A percentile compares a stretch with the other conserved stretches of the same genome.
phyloP scores from a whole-genome alignment of 2,113 vertebrate species.

The Anser cygnoides region DNA sequence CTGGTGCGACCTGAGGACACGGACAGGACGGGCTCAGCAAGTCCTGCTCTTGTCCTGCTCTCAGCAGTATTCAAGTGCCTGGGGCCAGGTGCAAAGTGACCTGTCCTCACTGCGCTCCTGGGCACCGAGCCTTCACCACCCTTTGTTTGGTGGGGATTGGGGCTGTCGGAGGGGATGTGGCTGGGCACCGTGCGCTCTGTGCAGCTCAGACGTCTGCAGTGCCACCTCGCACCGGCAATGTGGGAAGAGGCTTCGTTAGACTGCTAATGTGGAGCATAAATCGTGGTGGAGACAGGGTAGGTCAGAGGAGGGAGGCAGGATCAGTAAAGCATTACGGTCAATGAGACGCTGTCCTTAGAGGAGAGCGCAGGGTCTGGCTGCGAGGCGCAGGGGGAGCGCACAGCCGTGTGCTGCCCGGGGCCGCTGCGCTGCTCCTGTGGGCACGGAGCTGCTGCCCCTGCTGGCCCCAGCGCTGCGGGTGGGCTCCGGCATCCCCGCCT shows the following conservation, averaged over 20 bases:
- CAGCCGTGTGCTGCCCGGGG: not conserved
- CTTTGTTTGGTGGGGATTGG: not conserved
- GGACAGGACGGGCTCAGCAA: not conserved
- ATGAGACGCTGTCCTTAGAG: slow-evolving; percentile 64
- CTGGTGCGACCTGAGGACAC: too few species aligned
- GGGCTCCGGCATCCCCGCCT: fast-evolving
- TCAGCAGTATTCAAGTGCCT: not conserved
- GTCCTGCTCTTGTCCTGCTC: not conserved
- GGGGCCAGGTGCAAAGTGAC: not conserved
- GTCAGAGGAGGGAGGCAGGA: slow-evolving; percentile 80
- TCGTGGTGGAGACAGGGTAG: slow-evolving; percentile 78
- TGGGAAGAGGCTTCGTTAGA: not conserved
- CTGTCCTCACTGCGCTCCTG: not conserved
- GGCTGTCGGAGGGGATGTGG: not conserved
- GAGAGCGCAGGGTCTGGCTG: slow-evolving; percentile 60
- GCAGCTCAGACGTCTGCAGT: not conserved
- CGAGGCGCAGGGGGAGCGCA: not conserved
- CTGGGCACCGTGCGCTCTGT: not conserved
- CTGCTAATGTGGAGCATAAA: slow-evolving; percentile 68
- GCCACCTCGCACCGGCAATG: not conserved
- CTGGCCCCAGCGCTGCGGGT: not conserved
- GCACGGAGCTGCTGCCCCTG: not conserved
- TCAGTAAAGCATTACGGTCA: slow-evolving; percentile 76
- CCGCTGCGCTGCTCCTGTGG: not conserved
- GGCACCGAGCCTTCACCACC: not conserved